Base-by-base conservation (phyloP, 2,888 invertebrate genomes). In the Caenorhabditis doughertyi region DNA sequence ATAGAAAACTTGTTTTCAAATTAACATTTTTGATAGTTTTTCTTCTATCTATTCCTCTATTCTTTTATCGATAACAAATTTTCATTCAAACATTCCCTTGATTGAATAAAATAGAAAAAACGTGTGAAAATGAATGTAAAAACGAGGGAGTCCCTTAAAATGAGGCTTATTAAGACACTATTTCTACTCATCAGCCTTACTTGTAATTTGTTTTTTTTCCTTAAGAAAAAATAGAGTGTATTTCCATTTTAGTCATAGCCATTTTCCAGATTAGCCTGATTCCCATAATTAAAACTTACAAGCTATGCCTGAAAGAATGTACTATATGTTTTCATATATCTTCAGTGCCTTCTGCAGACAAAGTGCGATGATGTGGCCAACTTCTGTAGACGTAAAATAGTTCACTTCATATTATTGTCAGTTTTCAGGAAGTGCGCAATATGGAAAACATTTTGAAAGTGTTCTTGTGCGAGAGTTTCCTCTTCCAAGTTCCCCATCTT, bases 151-250 rank as follows among this genome's bases (percentile, higher is more conserved):
- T n/a, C 35, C 35, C 25, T 21, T 32, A 23, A 76, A 76, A 76
- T 58, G 67, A 76, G 51, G 76, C 67, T 29, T 51, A 76, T 76
- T 76, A 76, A 13, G 18, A 27, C 3, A 8, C 42, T 13, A 58
- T 56, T 55, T 35, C n/a, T 9, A 60, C 76, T 60, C 58, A 65
- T 76, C 58, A 76, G 76, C 76, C 25, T 47, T 60, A 68, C 68
- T 76, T 60, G 60, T 49, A 39, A 76, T 67, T 76, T 68, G 67
- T 76, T 67, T 76, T 67, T 73, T 51, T 42, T 25, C 25, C 49
- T 9, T 23, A 16, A 9, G 0, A 27, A 18, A 76, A 56, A 76
- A 51, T 42, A 58, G 44, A 67, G 25, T 56, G 29, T 53, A 47
- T 47, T 53, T 51, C 13, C 53, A 18, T 60, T 58, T 64, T 11